Evolutionary conservation across 2,797 vertebrate species (phyloP), one percentile per base, ranked within the genome.

Genomic region (Amphiprion clarkii): DNA sequence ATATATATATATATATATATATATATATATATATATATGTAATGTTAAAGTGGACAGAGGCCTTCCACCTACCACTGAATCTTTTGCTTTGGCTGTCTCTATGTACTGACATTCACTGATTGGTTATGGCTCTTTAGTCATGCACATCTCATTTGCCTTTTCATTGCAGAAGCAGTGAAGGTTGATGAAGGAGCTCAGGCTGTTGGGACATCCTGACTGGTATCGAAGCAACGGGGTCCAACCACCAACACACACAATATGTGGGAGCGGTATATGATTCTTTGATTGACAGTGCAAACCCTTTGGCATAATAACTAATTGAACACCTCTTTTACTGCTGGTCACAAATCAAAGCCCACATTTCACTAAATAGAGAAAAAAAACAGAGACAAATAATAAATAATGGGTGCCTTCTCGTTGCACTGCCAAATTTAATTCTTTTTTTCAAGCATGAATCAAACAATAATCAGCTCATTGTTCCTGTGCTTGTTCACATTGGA

Each of bases 111-210:
- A 36, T 16, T 16, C 52, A 54, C 36, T 71, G 74, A 81, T 58
- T 73, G 69, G 39, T 33, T 66, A n/a, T 14, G 46, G 44, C 29
- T 60, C 27, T 19, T 71, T 75, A 64, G 23, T 60, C 48, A 54
- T 74, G 36, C 51, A 52, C 1, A 21, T 67, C 57, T 62, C 61
- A 76, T 74, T 67, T 39, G 13, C 31, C 44, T 6, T 76, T 74
- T 91, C 88, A 89, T 91, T 90, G 80, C 79, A 46, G 69, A 54
- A 74, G 57, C 46, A 31, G 58, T 55, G 48, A 57, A 59, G 76
- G 71, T 57, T 77, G 76, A 79, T 86, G 68, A 78, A 25, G 67
- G 61, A 40, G 61, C 52, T 59, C 59, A 27, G 70, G 29, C 54
- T 79, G 27, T 63, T 71, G 78, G 67, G 84, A 71, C 73, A 33